Evolutionary conservation across 2,888 invertebrate genomes (phyloP).

Genomic region (Acrobasis repandana): DNA sequence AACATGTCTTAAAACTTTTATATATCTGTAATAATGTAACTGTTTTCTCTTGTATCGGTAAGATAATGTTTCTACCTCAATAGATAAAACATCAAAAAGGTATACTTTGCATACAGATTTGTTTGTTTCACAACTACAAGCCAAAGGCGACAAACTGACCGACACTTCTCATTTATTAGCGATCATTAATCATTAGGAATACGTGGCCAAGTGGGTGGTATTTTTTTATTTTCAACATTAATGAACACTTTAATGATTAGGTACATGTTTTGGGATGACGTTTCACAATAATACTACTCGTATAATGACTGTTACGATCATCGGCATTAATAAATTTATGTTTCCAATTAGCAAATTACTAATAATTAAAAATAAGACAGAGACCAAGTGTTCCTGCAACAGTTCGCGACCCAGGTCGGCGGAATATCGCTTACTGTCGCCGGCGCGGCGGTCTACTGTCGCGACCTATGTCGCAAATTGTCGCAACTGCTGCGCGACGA

Average conservation of each 20-base stretch:
- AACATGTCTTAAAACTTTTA: neutral
- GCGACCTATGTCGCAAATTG: too few relatives aligned
- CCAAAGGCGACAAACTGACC: slow-evolving; percentile 5
- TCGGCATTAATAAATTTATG: neutral
- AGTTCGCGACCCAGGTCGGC: too few relatives aligned
- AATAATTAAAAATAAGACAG: too few relatives aligned
- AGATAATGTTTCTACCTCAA: too few relatives aligned
- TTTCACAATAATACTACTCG: neutral
- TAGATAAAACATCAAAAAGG: neutral
- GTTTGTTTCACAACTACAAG: slow-evolving; percentile 21
- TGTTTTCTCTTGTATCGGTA: neutral
- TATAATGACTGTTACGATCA: neutral
- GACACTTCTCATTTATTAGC: slow-evolving; percentile 21
- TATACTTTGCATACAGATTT: neutral
- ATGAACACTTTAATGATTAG: neutral
- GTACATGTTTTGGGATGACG: neutral
- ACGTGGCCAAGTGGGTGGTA: slow-evolving; percentile 6
- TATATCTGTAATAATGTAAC: neutral
- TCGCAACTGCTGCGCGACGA: too few relatives aligned
- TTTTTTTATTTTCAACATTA: slow-evolving; percentile 11
- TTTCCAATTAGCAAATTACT: too few relatives aligned
- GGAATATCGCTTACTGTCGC: too few relatives aligned
- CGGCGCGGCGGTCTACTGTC: too few relatives aligned
- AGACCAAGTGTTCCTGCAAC: too few relatives aligned
- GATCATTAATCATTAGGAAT: slow-evolving; percentile 10